Percentiles rank a stretch among this genome's conserved stretches.
phyloP scores from a whole-genome alignment of 2,797 vertebrate genomes.

The Microhierax caerulescens region DNA sequence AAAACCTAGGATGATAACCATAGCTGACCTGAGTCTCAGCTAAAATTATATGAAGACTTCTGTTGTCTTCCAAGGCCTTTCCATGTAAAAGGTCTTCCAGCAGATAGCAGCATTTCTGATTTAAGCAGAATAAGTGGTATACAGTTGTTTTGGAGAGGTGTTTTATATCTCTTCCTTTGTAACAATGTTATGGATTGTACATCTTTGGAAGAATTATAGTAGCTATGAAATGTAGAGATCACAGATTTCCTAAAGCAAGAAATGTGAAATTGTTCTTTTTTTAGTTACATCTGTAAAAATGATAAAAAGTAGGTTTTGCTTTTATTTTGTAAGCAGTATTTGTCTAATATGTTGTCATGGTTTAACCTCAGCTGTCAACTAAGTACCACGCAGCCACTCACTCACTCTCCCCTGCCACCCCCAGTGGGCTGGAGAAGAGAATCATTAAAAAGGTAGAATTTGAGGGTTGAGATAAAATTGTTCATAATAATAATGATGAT shows the following conservation, averaged over 20 bases:
- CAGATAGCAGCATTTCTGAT: background rate
- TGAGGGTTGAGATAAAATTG: no score
- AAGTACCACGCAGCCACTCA: no score
- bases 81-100: background rate
- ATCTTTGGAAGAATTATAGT: background rate
- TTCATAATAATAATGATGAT: no score
- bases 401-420: no score
- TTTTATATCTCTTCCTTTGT: background rate
- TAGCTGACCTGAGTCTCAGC: background rate
- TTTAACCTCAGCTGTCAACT: no score
- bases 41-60: background rate
- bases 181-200: background rate
- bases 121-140: background rate
- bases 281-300: background rate
- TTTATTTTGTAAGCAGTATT: background rate
- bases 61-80: background rate
- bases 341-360: background rate
- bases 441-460: no score
- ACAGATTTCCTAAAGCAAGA: background rate
- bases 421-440: no score
- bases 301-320: fast-evolving
- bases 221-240: background rate
- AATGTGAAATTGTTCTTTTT: background rate
- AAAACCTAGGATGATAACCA: background rate
- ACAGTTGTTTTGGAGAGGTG: background rate